A percentile compares a stretch with the other conserved stretches of the same genome.
Evolutionary conservation across 2,797 vertebrate species (phyloP).

Genomic region (Enoplosus armatus): DNA sequence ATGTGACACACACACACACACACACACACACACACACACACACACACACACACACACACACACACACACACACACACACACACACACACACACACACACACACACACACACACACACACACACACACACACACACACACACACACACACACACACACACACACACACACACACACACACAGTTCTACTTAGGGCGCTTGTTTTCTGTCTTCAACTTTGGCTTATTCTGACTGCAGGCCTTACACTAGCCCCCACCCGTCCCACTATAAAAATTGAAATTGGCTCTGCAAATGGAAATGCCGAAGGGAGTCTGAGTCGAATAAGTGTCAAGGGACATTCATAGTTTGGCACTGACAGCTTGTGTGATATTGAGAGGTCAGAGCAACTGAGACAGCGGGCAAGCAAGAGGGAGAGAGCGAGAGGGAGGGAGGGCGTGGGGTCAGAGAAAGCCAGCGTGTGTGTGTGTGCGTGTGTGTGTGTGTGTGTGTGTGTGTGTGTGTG

Average conservation of each 20-base stretch:
- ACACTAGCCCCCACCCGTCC: conserved; percentile 44
- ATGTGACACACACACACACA: conserved; percentile 13
- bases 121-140: no score
- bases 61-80: no score
- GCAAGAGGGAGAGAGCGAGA: conserved; percentile 11
- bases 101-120: no score
- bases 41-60: conserved; percentile 11
- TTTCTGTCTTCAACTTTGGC: conserved; percentile 52
- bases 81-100: conserved; percentile 6
- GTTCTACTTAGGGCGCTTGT: conserved; percentile 44
- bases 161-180: conserved; percentile 30
- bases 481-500: not conserved
- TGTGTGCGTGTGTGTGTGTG: not conserved
- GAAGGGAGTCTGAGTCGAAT: conserved; percentile 67
- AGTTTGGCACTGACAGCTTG: conserved; percentile 73
- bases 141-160: conserved; percentile 6
- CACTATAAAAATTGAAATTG: conserved; percentile 72
- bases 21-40: not conserved
- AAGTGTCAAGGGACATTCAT: conserved; percentile 73
- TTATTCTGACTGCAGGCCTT: conserved; percentile 53
- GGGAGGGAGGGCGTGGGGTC: conserved; percentile 30
- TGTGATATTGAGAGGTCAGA: conserved; percentile 76
- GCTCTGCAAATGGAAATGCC: conserved; percentile 74
- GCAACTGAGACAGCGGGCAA: conserved; percentile 50
- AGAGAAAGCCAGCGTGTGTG: conserved; percentile 32